Base-by-base conservation (phyloP, 2,797 vertebrate genomes). In the Thripadectes ignobilis region DNA sequence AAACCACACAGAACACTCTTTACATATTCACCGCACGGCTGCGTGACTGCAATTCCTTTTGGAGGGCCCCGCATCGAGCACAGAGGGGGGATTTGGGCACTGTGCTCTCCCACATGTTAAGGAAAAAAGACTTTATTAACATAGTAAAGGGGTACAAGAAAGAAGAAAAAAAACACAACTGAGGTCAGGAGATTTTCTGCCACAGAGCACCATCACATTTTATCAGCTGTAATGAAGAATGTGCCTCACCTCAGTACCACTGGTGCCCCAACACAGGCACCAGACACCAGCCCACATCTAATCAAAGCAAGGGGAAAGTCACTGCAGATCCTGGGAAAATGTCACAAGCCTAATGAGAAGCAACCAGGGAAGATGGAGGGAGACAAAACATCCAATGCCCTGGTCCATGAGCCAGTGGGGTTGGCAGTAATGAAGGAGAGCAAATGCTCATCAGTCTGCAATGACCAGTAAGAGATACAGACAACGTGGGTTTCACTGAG, bases 31-130 rank as follows among this genome's bases (percentile, higher is more conserved):
- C 59, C 6, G 91, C 91, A 87, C 43, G 18, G 68, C 87, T 72
- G 88, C 43, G 26, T 92, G 90, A 93, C 88, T 54, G 65, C 74
- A 93, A 77, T 88, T 32, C 54, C 58, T 22, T 59, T 23, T 41
- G 0, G 1, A 46, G 63, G 22, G 81, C 27, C 34, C 24, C 0
- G 27, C 57, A 12, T 21, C 0, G 0, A 75, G 77, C 32, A 43
- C 49, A 66, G 48, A 30, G 8, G 23, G 39, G 71, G 68, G 34
- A 86, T 26, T 55, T 7, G 55, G 90, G 85, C 68, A 67, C 14
- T 3, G 54, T 1, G 19, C 51, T 27, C 36, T 54, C 51, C 45
- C 26, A 23, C 30, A 61, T 21, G 9, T 41, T 49, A 85, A 62
- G 65, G 49, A 36, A 85, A 92, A 85, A 29, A 22, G 0, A 32